Evolutionary conservation across 2,888 invertebrate species (phyloP).

Genomic region (Drosophila meridiana): DNA sequence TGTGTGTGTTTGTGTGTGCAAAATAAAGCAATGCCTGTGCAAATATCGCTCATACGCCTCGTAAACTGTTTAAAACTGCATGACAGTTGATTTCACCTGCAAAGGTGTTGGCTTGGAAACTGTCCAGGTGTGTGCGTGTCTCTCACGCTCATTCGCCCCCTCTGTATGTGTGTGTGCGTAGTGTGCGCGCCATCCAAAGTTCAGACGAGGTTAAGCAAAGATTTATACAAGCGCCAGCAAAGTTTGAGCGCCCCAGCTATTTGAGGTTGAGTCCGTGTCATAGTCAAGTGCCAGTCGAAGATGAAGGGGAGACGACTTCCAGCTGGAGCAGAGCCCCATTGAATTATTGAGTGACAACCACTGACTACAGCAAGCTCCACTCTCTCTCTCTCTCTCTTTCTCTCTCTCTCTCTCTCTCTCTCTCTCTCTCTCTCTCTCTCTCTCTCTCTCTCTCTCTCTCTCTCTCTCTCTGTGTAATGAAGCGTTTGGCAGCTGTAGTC

Average conservation of each 20-base stretch:
- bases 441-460: neutral
- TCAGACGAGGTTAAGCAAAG: slow-evolving; percentile 71
- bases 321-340: slow-evolving; percentile 38
- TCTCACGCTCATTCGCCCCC: neutral
- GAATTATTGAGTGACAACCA: slow-evolving; percentile 69
- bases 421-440: neutral
- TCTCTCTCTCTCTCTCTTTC: too few relatives aligned
- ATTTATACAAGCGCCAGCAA: slow-evolving; percentile 56
- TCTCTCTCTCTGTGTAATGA: slow-evolving; percentile 53
- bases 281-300: slow-evolving; percentile 56
- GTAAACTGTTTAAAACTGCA: slow-evolving; percentile 78
- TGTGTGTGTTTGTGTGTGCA: slow-evolving; percentile 11
- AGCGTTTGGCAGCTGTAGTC: slow-evolving; percentile 49
- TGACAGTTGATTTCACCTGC: slow-evolving; percentile 73
- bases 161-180: slow-evolving; percentile 3
- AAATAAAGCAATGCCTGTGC: slow-evolving; percentile 49
- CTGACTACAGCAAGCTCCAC: slow-evolving; percentile 11
- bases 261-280: slow-evolving; percentile 60
- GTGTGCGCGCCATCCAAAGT: slow-evolving; percentile 48
- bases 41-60: slow-evolving; percentile 77
- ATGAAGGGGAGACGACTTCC: slow-evolving; percentile 12
- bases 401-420: neutral
- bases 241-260: slow-evolving; percentile 51
- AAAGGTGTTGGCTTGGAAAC: slow-evolving; percentile 52
- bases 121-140: slow-evolving; percentile 24